Evolutionary conservation across 2,888 invertebrate species (phyloP), one percentile per base, ranked within the genome.

Genomic region (Copidosoma aretas): DNA sequence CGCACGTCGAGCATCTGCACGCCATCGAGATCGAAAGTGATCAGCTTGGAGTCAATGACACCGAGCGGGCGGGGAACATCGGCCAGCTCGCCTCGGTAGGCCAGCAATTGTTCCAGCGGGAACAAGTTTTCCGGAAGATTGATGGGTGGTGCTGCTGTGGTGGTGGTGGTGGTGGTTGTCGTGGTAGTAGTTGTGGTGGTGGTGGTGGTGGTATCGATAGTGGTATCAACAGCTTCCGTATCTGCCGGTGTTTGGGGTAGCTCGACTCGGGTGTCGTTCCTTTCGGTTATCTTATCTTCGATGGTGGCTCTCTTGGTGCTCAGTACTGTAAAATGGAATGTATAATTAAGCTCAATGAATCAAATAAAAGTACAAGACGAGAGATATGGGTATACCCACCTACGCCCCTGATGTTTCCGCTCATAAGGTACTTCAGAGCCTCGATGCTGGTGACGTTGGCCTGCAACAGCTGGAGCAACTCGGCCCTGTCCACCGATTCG

Each of bases 31-130:
- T 85, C 80, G 84, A 87, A 86, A 68, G 82, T 80, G 19, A 87
- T 79, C 64, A 88, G 82, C 80, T 89, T 88, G 2, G 87, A 87
- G 73, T 88, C 89, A 70, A 89, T 87, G 62, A 88, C 84, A 56
- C 89, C 89, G 60, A 86, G 71, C 75, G 85, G 81, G 81, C 85
- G 63, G 75, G 83, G 68, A 73, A 73, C 12, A 19, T 43, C 12
- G 75, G 81, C 76, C 32, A 82, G 69, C 68, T 84, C 83, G 19
- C 81, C 83, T 19, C 82, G 74, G 70, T 81, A 72, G 72, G 82
- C 64, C 71, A 77, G 61, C 39, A 75, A 63, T 60, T 79, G 76
- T 1, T 52, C 59, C 15, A 17, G 82, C 64, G 71, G 76, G 62
- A 25, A 75, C 63, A 60, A 79, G 76, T 0, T 43, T 54, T 25